Conservation (phyloP, 2,888 invertebrate genomes). For the Phyllotreta striolata region DNA sequence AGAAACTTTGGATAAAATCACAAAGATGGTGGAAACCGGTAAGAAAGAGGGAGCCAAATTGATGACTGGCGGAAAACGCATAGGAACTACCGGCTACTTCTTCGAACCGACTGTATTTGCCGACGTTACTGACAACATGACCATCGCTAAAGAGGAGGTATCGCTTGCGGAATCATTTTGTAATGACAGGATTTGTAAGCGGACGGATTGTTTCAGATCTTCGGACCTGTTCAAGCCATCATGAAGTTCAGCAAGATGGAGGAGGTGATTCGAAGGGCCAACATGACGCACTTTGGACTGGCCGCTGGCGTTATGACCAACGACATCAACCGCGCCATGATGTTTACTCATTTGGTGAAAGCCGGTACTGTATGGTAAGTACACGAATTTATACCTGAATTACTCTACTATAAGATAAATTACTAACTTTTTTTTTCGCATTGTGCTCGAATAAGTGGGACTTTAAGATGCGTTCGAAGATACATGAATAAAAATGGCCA, state of each 20-base stretch:
- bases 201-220: constrained; percentile 68
- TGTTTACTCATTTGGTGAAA: neutral
- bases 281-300: constrained; percentile 80
- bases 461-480: too few relatives aligned
- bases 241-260: constrained; percentile 80
- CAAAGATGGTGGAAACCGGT: constrained; percentile 78
- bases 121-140: constrained; percentile 78
- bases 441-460: too few relatives aligned
- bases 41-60: constrained; percentile 82
- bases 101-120: constrained; percentile 81
- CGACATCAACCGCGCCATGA: constrained; percentile 66
- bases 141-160: constrained; percentile 79
- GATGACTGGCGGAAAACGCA: constrained; percentile 75
- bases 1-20: constrained; percentile 77
- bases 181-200: constrained; percentile 14
- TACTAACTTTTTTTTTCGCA: too few relatives aligned
- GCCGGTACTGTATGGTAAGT: constrained; percentile 7
- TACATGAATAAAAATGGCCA: too few relatives aligned
- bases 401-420: too few relatives aligned
- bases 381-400: too few relatives aligned
- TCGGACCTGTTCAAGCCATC: constrained; percentile 89
- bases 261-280: constrained; percentile 84
- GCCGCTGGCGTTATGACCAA: constrained; percentile 85
- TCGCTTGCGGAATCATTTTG: constrained; percentile 22
- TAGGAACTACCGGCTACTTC: constrained; percentile 76